A percentile compares a stretch with the other conserved stretches of the same genome.
These are phyloP conservation scores for Pterostichus madidus DNA, from an alignment of 2,888 invertebrate genomes.

Conservation along the genomic window DNA sequence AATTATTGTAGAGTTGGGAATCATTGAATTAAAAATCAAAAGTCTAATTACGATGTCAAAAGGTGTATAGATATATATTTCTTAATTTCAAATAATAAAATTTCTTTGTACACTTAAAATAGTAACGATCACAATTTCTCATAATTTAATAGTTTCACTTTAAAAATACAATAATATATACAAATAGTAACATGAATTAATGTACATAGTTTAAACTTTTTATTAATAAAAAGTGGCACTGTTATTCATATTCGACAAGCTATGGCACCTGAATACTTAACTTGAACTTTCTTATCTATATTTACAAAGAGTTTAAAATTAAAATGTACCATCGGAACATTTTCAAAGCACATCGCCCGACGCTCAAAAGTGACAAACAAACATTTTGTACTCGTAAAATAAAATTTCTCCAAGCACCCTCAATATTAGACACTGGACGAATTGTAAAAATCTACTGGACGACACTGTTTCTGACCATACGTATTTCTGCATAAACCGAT, in stretches of 20 bases:
- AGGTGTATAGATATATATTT: constrained; percentile 57
- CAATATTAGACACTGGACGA: constrained; percentile 48
- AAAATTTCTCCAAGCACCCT: constrained; percentile 47
- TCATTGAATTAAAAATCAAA: neutral
- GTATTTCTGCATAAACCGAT: constrained; percentile 36
- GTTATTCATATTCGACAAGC: constrained; percentile 56
- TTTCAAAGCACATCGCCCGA: constrained; percentile 55
- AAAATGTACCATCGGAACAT: constrained; percentile 48
- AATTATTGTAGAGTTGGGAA: no score
- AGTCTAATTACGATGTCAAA: constrained; percentile 38
- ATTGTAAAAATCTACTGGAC: constrained; percentile 24
- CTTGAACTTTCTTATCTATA: constrained; percentile 32
- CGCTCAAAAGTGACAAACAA: constrained; percentile 14
- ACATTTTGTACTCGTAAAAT: constrained; percentile 53
- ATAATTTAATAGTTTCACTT: constrained; percentile 53
- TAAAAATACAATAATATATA: constrained; percentile 59
- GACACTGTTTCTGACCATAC: constrained; percentile 5
- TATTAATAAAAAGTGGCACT: constrained; percentile 61
- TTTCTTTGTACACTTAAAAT: constrained; percentile 58
- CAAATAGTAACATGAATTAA: constrained; percentile 47
- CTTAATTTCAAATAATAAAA: constrained; percentile 58
- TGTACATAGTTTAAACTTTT: constrained; percentile 60
- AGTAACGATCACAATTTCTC: constrained; percentile 57
- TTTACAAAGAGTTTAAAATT: constrained; percentile 43
- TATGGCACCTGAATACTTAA: constrained; percentile 56